These are phyloP conservation scores for Drosophila fuyamai DNA, from an alignment of 1,140 invertebrate genomes.

Conservation along the genomic window DNA sequence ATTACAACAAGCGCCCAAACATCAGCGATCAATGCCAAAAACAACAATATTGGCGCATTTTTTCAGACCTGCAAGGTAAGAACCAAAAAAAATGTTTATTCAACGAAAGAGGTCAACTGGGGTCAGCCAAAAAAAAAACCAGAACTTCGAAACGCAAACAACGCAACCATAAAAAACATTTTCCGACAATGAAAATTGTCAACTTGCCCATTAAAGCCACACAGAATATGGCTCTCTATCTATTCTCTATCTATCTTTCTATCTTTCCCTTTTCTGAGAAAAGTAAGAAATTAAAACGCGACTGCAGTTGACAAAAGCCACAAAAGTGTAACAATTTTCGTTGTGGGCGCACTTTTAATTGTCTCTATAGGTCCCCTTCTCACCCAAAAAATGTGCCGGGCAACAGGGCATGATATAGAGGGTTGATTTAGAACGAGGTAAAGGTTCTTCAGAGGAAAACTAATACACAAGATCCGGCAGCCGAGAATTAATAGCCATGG, in stretches of 20 bases:
- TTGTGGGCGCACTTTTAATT: slow-evolving; percentile 47
- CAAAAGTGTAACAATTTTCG: slow-evolving; percentile 28
- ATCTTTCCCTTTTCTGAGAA: slow-evolving; percentile 22
- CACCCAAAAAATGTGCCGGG: not conserved
- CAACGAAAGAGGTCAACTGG: slow-evolving; percentile 40
- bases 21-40: slow-evolving; percentile 62
- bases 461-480: not conserved
- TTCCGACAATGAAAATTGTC: slow-evolving; percentile 22
- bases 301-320: slow-evolving; percentile 48
- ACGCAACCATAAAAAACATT: slow-evolving; percentile 21
- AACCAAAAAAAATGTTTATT: slow-evolving; percentile 4
- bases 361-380: not conserved
- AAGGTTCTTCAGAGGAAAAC: slow-evolving; percentile 1
- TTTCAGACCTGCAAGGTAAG: slow-evolving; percentile 85
- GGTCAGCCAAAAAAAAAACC: slow-evolving; percentile 19
- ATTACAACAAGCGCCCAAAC: slow-evolving; percentile 23
- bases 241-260: not conserved
- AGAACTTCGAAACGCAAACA: slow-evolving; percentile 1
- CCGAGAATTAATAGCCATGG: not conserved
- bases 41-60: slow-evolving; percentile 80
- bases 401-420: slow-evolving; percentile 17
- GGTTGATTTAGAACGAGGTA: slow-evolving; percentile 1
- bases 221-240: not conserved
- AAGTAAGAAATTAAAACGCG: slow-evolving; percentile 48
- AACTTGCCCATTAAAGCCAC: slow-evolving; percentile 7